Conservation (phyloP, 2,113 vertebrate genomes). For the Cebidichthys violaceus region DNA sequence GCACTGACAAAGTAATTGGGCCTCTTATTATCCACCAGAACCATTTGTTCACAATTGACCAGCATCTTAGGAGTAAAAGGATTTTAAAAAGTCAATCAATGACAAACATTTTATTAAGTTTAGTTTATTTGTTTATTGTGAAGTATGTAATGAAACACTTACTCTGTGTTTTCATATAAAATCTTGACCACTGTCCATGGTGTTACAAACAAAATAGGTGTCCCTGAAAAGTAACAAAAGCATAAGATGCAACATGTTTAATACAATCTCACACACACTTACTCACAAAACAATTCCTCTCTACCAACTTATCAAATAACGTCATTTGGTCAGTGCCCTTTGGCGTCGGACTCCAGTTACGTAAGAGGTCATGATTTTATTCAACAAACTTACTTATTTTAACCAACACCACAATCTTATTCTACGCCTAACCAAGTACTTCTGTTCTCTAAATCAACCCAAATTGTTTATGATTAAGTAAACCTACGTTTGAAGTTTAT, state of each 20-base stretch:
- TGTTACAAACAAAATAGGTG: slow-evolving; percentile 89
- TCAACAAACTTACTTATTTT: too few species aligned
- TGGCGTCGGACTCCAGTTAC: too few species aligned
- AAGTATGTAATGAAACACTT: slow-evolving; percentile 54
- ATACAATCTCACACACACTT: not conserved
- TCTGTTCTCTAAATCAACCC: not conserved
- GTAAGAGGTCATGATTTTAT: too few species aligned
- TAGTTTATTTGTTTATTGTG: not conserved
- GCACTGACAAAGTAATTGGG: slow-evolving; percentile 89
- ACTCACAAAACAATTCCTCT: not conserved
- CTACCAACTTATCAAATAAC: not conserved
- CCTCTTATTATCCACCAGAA: slow-evolving; percentile 97
- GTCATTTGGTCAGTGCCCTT: not conserved
- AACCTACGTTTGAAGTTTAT: not conserved
- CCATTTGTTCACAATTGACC: slow-evolving; percentile 86
- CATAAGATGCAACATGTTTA: not conserved
- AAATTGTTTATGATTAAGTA: not conserved
- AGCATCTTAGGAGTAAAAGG: slow-evolving; percentile 85
- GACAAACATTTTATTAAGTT: not conserved
- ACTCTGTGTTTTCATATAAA: slow-evolving; percentile 90
- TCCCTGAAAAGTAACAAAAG: slow-evolving; percentile 79
- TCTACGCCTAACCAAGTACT: not conserved
- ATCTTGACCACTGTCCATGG: slow-evolving; percentile 89
- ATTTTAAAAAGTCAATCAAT: not conserved
- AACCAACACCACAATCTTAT: too few species aligned